These are phyloP conservation scores for Myopa testacea DNA, from an alignment of 2,888 invertebrate species.

Conservation along the genomic window DNA sequence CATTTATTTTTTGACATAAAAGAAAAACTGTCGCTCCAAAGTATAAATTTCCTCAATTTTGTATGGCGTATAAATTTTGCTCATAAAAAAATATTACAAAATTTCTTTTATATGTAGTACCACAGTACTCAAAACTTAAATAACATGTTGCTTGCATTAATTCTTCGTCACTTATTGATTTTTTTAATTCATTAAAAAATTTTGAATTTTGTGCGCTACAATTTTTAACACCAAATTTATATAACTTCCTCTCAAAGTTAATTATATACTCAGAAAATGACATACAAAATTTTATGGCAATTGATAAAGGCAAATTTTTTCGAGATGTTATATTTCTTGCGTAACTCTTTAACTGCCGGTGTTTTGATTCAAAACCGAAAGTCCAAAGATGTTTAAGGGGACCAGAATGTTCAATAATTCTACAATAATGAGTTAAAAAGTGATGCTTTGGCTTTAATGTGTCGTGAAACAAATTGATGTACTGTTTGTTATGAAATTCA, in stretches of 20 bases:
- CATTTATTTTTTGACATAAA: conserved; percentile 2
- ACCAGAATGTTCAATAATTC: no score
- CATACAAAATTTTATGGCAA: no score
- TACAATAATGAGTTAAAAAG: not conserved
- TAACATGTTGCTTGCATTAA: not conserved
- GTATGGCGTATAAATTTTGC: not conserved
- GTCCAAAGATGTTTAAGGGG: no score
- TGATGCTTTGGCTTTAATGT: not conserved
- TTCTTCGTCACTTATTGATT: not conserved
- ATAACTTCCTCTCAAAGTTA: not conserved
- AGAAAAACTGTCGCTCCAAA: not conserved
- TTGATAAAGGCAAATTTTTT: conserved; percentile 22
- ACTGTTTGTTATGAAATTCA: no score
- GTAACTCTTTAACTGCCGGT: no score
- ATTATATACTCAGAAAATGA: no score
- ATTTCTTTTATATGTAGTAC: not conserved
- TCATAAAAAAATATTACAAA: conserved; percentile 3
- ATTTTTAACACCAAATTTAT: not conserved
- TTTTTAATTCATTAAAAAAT: conserved; percentile 5
- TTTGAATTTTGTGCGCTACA: not conserved
- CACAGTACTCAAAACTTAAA: not conserved
- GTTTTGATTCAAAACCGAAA: no score
- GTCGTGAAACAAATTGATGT: no score
- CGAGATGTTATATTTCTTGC: conserved; percentile 24
- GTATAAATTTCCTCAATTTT: conserved; percentile 6